These are phyloP conservation scores for Plecotus auritus DNA, from an alignment of 2,113 vertebrate species.

Conservation along the genomic window DNA sequence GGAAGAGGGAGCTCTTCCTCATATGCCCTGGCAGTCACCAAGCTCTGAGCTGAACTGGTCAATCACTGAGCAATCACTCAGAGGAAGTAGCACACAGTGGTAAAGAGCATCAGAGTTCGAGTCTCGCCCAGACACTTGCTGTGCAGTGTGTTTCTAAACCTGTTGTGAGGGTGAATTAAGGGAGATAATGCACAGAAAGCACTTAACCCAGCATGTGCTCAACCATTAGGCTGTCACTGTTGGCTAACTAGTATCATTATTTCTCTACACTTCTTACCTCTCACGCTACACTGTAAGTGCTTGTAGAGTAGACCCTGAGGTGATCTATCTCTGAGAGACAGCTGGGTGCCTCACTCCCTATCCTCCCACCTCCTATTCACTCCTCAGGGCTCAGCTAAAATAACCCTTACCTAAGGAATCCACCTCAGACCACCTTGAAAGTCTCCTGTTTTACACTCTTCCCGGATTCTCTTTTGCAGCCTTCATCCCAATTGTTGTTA, in stretches of 20 bases:
- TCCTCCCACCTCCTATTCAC: neutral
- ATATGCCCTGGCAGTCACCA: neutral
- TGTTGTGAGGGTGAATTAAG: neutral
- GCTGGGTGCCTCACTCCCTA: neutral
- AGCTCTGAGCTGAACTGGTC: neutral
- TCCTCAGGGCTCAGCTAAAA: neutral
- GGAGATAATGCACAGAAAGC: neutral
- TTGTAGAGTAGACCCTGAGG: neutral
- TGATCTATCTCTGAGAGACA: neutral
- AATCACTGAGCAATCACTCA: neutral
- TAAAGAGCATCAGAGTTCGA: neutral
- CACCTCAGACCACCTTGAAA: neutral
- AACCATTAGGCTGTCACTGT: neutral
- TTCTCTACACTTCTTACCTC: neutral
- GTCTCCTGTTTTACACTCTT: neutral
- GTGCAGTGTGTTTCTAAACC: neutral
- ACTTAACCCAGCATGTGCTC: neutral
- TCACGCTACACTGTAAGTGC: neutral
- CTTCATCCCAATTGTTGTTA: conserved; percentile 6
- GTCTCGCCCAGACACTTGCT: neutral
- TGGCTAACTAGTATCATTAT: neutral
- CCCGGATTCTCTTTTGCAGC: neutral
- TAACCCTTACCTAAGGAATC: neutral
- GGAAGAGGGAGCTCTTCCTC: neutral
- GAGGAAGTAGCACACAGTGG: neutral